Evolutionary conservation across 1,140 invertebrate genomes (phyloP).

Genomic region (Drosophila azteca): DNA sequence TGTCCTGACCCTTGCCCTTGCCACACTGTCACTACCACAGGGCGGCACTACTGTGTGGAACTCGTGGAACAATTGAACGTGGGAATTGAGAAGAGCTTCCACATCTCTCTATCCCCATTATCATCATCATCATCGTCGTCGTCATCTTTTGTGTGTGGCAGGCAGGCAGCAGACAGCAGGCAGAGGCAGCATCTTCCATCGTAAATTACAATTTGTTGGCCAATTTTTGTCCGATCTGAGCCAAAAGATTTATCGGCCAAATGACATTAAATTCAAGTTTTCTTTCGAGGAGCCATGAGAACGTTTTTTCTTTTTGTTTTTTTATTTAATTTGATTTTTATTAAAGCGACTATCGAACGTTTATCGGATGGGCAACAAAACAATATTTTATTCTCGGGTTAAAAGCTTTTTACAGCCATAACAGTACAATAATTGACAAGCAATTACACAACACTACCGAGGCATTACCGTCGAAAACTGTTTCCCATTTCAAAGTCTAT

Average conservation of each 20-base stretch:
- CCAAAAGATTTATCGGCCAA: slow-evolving; percentile 45
- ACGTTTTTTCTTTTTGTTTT: slow-evolving; percentile 13
- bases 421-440: slow-evolving; percentile 17
- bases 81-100: slow-evolving; percentile 24
- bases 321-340: slow-evolving; percentile 24
- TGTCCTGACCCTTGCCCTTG: slow-evolving; percentile 20
- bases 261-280: slow-evolving; percentile 49
- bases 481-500: too few species aligned
- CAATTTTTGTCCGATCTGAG: slow-evolving; percentile 30
- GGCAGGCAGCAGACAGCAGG: too few species aligned
- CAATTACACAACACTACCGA: slow-evolving; percentile 5
- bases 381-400: not conserved
- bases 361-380: slow-evolving; percentile 10
- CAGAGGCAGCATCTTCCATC: slow-evolving; percentile 2
- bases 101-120: slow-evolving; percentile 2
- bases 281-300: slow-evolving; percentile 5
- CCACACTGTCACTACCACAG: not conserved
- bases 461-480: too few species aligned
- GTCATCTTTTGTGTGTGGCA: slow-evolving; percentile 23
- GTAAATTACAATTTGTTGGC: slow-evolving; percentile 46
- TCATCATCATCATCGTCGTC: slow-evolving; percentile 8
- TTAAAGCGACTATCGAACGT: not conserved
- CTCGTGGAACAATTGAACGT: slow-evolving; percentile 34
- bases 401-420: slow-evolving; percentile 3
- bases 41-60: not conserved